phyloP scores from a whole-genome alignment of 2,888 invertebrate species.

The Anticlea derivata region DNA sequence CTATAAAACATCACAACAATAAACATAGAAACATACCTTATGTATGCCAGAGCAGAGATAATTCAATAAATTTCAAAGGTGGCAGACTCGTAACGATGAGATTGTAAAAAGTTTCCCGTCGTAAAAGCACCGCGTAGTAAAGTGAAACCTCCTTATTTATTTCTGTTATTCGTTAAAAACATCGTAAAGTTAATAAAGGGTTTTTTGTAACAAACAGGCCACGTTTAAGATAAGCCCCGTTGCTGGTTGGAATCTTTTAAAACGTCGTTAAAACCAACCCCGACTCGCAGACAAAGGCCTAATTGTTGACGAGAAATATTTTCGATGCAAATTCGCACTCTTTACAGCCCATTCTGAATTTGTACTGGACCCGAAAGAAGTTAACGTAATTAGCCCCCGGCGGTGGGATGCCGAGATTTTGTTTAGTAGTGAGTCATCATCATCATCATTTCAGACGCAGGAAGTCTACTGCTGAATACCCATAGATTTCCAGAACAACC shows the following conservation, averaged over 20 bases:
- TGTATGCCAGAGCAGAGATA: slow-evolving; percentile 1
- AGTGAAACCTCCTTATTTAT: slow-evolving; percentile 75
- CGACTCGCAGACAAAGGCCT: slow-evolving; percentile 76
- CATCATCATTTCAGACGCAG: too few relatives aligned
- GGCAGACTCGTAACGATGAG: slow-evolving; percentile 43
- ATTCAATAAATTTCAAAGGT: slow-evolving; percentile 37
- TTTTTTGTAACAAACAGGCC: slow-evolving; percentile 75
- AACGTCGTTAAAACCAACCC: slow-evolving; percentile 81
- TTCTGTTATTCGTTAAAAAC: slow-evolving; percentile 80
- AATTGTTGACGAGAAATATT: slow-evolving; percentile 83
- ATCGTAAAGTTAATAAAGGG: slow-evolving; percentile 82
- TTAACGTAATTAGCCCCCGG: slow-evolving; percentile 73
- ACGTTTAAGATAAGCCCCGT: slow-evolving; percentile 77
- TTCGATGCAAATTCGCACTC: slow-evolving; percentile 81
- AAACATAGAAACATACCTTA: slow-evolving; percentile 7
- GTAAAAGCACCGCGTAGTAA: slow-evolving; percentile 66
- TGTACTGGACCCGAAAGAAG: slow-evolving; percentile 74
- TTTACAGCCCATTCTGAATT: slow-evolving; percentile 81
- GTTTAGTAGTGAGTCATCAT: slow-evolving; percentile 35
- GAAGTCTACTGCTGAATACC: too few relatives aligned
- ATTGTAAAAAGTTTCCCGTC: slow-evolving; percentile 64
- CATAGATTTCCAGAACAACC: too few relatives aligned
- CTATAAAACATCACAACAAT: slow-evolving; percentile 13
- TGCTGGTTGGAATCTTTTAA: slow-evolving; percentile 79
- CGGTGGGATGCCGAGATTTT: slow-evolving; percentile 59